Base-by-base conservation (phyloP, 2,113 vertebrate genomes). In the Syngnathus floridae region DNA sequence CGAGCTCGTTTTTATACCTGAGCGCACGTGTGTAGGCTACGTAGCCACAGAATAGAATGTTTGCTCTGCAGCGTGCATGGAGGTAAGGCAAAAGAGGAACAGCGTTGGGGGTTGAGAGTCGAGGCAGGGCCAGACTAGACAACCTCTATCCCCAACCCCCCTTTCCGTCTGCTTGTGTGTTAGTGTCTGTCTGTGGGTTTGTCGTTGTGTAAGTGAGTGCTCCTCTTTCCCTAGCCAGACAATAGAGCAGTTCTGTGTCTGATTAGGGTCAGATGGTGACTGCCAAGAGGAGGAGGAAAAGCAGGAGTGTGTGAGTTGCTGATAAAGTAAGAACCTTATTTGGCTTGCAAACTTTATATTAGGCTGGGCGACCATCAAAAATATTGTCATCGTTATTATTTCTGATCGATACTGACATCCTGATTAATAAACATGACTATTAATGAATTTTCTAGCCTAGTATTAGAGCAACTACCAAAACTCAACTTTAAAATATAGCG, bases 221-320 rank as follows among this genome's bases (percentile, higher is more conserved):
- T 41, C 58, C 59, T 65, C 71, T 69, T 69, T 79, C 75, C 70
- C 55, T 63, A 66, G 66, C 74, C 77, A 87, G 78, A 88, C 87
- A 88, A 87, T 85, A 86, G 82, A 81, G 73, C 74, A 72, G 80
- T 69, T 80, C 76, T 80, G 72, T 73, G 82, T 76, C 87, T 88
- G 82, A 88, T 88, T 86, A 85, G 84, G 87, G 87, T 88, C 85
- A 88, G 87, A 85, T 88, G 84, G 83, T 86, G 85, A 83, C 73
- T 81, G 80, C 64, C 21, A 66, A 71, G 43, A 54, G 51, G 59
- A 72, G 36, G 63, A 63, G 65, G 71, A 78, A 67, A 72, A 65
- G 0, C 41, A 52, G 67, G 41, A 64, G 48, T 31, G 26, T 31
- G 26, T 12, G 52, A 55, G 11, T 31, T 55, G 54, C 54, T 16